phyloP scores from a whole-genome alignment of 2,113 vertebrate species.

The Antechinus stuartii region DNA sequence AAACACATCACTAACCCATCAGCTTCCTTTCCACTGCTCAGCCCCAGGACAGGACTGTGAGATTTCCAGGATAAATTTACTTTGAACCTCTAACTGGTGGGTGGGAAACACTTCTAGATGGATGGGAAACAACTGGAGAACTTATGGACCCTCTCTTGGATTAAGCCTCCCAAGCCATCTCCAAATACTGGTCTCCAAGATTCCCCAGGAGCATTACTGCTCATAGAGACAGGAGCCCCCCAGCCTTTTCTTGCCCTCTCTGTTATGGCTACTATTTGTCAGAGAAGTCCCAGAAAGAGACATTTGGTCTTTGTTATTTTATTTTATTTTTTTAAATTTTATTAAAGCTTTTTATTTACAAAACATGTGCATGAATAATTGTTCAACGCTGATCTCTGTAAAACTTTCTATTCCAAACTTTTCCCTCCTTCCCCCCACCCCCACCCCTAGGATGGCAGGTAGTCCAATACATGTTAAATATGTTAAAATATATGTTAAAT shows the following conservation, averaged over 20 bases:
- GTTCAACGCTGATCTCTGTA: no score
- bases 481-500: no score
- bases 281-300: not conserved
- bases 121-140: slow-evolving; percentile 49
- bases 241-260: not conserved
- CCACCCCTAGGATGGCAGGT: no score
- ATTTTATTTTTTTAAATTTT: not conserved
- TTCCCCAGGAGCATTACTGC: not conserved
- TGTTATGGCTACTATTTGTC: not conserved
- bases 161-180: not conserved
- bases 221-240: not conserved
- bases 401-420: no score
- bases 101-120: slow-evolving; percentile 9
- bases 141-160: not conserved
- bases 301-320: not conserved
- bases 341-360: no score
- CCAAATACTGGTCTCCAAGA: not conserved
- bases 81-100: slow-evolving; percentile 62
- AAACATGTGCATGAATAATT: no score
- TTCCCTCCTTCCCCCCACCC: no score
- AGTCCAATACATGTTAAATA: no score
- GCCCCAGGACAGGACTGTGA: slow-evolving; percentile 57
- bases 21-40: not conserved
- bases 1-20: slow-evolving; percentile 54
- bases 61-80: slow-evolving; percentile 75